Evolutionary conservation across 1,140 invertebrate genomes (phyloP).

Genomic region (Anoplolepis gracilipes): DNA sequence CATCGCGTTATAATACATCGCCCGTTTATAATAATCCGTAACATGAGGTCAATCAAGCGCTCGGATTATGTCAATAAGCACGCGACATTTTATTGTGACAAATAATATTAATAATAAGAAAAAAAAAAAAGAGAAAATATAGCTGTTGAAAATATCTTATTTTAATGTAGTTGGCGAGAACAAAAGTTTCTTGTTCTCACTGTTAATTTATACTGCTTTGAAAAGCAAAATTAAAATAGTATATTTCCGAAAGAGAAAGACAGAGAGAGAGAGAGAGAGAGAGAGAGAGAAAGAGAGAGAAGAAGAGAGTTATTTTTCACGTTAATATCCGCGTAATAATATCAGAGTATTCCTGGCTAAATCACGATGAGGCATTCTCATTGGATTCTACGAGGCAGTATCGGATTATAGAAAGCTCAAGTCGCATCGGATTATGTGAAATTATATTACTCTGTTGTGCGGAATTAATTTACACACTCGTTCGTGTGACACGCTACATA

Average conservation of each 20-base stretch:
- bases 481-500: background rate
- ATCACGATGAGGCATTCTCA: slow-evolving; percentile 32
- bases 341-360: slow-evolving; percentile 31
- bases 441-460: slow-evolving; percentile 61
- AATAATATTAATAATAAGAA: slow-evolving; percentile 2
- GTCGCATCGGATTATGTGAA: slow-evolving; percentile 64
- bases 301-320: slow-evolving; percentile 19
- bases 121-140: background rate
- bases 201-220: slow-evolving; percentile 24
- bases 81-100: background rate
- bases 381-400: slow-evolving; percentile 26
- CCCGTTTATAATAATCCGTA: slow-evolving; percentile 19
- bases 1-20: slow-evolving; percentile 36
- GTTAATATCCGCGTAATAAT: slow-evolving; percentile 40
- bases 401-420: slow-evolving; percentile 58
- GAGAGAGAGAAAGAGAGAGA: background rate
- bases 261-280: background rate
- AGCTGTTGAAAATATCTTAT: background rate
- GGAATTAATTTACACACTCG: slow-evolving; percentile 65
- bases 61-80: slow-evolving; percentile 29
- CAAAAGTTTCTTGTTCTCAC: slow-evolving; percentile 2
- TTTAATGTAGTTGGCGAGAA: background rate
- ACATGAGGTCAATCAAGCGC: slow-evolving; percentile 28
- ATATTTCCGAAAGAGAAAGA: background rate
- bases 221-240: slow-evolving; percentile 45